Evolutionary conservation across 2,113 vertebrate species (phyloP).

Genomic region (Rhinoderma darwinii): DNA sequence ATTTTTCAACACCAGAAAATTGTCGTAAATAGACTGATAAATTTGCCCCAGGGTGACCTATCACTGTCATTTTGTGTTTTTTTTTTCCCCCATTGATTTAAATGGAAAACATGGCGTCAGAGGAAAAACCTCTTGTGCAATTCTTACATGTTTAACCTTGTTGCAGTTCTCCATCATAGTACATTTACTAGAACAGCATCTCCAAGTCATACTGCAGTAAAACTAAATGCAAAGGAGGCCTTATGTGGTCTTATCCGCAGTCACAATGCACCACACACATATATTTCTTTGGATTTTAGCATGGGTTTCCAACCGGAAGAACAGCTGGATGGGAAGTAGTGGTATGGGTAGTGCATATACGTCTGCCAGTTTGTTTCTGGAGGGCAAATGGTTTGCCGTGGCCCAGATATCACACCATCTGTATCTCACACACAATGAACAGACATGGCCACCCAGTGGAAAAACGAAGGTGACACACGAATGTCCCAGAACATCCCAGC

Average conservation of each 20-base stretch:
- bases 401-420: conserved; percentile 50
- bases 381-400: conserved; percentile 39
- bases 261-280: not conserved
- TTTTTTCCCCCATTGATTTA: too few relatives aligned
- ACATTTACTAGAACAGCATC: not conserved
- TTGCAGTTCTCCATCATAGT: not conserved
- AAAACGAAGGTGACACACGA: conserved; percentile 42
- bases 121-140: too few relatives aligned
- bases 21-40: too few relatives aligned
- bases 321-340: conserved; percentile 44
- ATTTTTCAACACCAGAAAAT: too few relatives aligned
- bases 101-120: too few relatives aligned
- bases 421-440: not conserved
- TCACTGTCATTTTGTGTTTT: too few relatives aligned
- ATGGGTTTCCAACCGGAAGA: not conserved
- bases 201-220: not conserved
- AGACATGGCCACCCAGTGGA: conserved; percentile 39
- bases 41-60: too few relatives aligned
- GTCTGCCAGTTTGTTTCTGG: conserved; percentile 30
- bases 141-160: too few relatives aligned
- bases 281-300: not conserved
- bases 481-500: conserved; percentile 36
- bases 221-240: not conserved
- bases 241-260: not conserved
- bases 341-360: conserved; percentile 8